Base-by-base conservation (phyloP, 2,888 invertebrate species). In the Entomobrya multifasciata region DNA sequence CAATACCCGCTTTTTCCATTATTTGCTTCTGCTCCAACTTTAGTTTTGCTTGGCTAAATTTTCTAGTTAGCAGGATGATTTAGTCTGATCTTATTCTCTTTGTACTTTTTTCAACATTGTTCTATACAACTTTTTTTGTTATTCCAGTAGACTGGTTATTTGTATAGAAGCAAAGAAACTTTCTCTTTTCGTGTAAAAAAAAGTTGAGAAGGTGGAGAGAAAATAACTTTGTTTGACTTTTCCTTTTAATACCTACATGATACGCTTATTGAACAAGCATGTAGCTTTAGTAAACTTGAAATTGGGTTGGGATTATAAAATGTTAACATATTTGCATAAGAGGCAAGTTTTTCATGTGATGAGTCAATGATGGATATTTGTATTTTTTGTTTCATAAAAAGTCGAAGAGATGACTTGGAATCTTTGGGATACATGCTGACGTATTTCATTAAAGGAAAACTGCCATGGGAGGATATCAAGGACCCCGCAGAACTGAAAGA, bases 321-420 rank as follows among this genome's bases (percentile, higher is more conserved):
- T n/a, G n/a, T n/a, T n/a, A n/a, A n/a, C n/a, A n/a, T 36, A 36
- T 36, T 36, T 36, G 36, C 8, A 36, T 36, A 6, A 36, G 36
- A 36, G 36, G 5, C 4, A 36, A 36, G 36, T 8, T 52, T 0
- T 17, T 15, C 5, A 52, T 52, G 49, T 15, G 49, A 13, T 49
- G n/a, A 49, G n/a, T 49, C 49, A 49, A 49, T 5, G 13, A 49
- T 49, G 8, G 47, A 72, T n/a, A n/a, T 20, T 17, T 30, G 17
- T 15, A n/a, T n/a, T 57, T 41, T 22, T 44, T 55, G 8, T n/a
- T 74, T 60, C 52, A 25, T 78, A 79, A 76, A n/a, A 41, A 88
- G 87, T 22, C 87, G 87, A 77, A 17, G 87, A 65, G 87, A 87
- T 55, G 87, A 87, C 79, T 60, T 87, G 84, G 87, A 87, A 52